Evolutionary conservation across 2,888 invertebrate species (phyloP).

Genomic region (Maniola hyperantus): DNA sequence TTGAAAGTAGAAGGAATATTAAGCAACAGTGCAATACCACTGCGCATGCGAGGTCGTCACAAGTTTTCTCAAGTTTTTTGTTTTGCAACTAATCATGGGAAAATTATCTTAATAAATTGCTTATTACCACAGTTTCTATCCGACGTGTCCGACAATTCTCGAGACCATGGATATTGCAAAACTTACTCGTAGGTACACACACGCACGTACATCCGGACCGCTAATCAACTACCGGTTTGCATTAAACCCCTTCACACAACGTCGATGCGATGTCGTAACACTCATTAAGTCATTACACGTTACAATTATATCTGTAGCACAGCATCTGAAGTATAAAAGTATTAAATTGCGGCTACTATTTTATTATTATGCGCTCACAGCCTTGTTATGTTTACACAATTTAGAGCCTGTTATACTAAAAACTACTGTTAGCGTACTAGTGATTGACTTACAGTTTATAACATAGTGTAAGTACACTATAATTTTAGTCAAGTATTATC

Average conservation of each 20-base stretch:
- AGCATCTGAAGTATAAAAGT: conserved; percentile 6
- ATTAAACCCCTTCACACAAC: conserved; percentile 19
- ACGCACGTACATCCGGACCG: conserved; percentile 20
- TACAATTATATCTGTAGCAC: conserved; percentile 14
- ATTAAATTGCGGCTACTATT: background rate
- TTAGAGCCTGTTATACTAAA: too few species aligned
- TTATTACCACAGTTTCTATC: conserved; percentile 9
- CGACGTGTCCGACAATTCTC: conserved; percentile 9
- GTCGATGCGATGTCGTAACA: conserved; percentile 22
- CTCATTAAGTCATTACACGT: background rate
- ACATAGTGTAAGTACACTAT: too few species aligned
- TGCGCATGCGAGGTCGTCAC: background rate
- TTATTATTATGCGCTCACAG: background rate
- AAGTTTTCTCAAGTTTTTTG: background rate
- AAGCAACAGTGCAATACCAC: background rate
- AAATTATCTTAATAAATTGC: conserved; percentile 1
- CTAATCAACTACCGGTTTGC: conserved; percentile 28
- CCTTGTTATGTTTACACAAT: background rate
- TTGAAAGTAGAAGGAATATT: too few species aligned
- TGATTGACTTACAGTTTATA: too few species aligned
- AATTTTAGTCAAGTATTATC: background rate
- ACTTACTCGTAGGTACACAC: background rate
- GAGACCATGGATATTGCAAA: conserved; percentile 21
- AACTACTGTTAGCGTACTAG: too few species aligned
- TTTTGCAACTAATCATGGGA: background rate